Evolutionary conservation across 2,888 invertebrate species (phyloP).

Genomic region (Desoria tigrina): DNA sequence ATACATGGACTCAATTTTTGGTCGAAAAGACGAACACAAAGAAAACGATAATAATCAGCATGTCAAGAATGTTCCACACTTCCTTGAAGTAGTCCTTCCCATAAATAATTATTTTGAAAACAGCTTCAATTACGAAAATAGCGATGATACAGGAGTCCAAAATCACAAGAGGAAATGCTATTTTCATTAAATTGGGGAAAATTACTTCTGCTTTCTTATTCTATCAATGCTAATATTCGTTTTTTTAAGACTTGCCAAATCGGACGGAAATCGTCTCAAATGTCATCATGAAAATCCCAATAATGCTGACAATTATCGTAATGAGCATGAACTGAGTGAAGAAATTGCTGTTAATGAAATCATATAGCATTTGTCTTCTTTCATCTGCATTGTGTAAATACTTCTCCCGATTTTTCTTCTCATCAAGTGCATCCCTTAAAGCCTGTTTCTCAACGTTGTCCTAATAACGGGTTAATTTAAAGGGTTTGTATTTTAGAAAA

Average conservation of each 20-base stretch:
- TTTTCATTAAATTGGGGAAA: not conserved
- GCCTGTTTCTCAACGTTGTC: constrained; percentile 41
- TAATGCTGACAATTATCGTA: constrained; percentile 38
- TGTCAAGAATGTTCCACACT: constrained; percentile 46
- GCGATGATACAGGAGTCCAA: constrained; percentile 47
- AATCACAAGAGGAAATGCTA: constrained; percentile 40
- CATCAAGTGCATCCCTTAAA: constrained; percentile 38
- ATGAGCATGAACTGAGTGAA: constrained; percentile 43
- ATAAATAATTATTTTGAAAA: constrained; percentile 46
- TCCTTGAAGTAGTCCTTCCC: constrained; percentile 46
- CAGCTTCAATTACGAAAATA: constrained; percentile 47
- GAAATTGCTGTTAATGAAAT: constrained; percentile 42
- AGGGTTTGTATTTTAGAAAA: too few relatives aligned
- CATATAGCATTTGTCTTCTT: constrained; percentile 45
- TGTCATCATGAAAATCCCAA: constrained; percentile 42
- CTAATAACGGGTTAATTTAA: constrained; percentile 8
- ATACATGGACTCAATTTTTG: not conserved
- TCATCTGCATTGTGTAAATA: constrained; percentile 47
- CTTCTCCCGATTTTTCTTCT: constrained; percentile 42
- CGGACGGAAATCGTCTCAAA: constrained; percentile 40
- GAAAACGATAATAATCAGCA: constrained; percentile 43
- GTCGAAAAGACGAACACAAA: constrained; percentile 29
- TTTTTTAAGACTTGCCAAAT: constrained; percentile 42
- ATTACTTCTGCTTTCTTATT: not conserved
- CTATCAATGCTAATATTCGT: too few relatives aligned